Conservation (phyloP, 2,888 invertebrate species). For the Stenurella melanura region DNA sequence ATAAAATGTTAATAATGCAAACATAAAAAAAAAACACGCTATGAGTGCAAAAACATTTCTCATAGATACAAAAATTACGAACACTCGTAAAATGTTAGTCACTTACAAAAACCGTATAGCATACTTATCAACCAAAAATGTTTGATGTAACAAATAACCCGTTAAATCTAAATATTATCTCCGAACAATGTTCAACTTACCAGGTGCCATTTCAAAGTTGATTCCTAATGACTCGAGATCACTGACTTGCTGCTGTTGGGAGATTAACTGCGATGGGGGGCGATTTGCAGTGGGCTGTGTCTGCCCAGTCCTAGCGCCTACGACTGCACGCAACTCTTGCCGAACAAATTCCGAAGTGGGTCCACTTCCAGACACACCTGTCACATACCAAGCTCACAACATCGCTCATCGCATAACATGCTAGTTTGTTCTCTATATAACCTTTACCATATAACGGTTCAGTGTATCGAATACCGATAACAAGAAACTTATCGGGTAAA, state of each 20-base stretch:
- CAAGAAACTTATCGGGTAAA: conserved; percentile 1
- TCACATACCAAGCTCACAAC: conserved; percentile 53
- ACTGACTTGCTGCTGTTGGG: conserved; percentile 71
- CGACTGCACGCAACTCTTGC: conserved; percentile 92
- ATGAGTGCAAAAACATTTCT: conserved; percentile 25
- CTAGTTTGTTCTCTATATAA: conserved; percentile 37
- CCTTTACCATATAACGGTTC: conserved; percentile 27
- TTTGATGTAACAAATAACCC: conserved; percentile 35
- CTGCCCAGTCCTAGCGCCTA: conserved; percentile 84
- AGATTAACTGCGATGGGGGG: conserved; percentile 65
- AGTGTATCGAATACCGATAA: not conserved
- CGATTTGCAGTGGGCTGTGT: conserved; percentile 69
- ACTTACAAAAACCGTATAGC: conserved; percentile 9
- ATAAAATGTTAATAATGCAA: conserved; percentile 34
- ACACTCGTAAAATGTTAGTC: conserved; percentile 20
- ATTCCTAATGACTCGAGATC: conserved; percentile 83
- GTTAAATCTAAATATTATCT: conserved; percentile 26
- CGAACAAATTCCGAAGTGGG: conserved; percentile 90
- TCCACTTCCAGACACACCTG: conserved; percentile 77
- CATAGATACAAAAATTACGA: conserved; percentile 18
- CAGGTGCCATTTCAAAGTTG: conserved; percentile 81
- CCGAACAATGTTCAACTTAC: conserved; percentile 71
- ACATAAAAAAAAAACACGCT: conserved; percentile 22
- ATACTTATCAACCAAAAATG: conserved; percentile 36
- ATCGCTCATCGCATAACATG: conserved; percentile 45